Conservation (phyloP, 2,113 vertebrate genomes). For the Sphyrna mokarran region DNA sequence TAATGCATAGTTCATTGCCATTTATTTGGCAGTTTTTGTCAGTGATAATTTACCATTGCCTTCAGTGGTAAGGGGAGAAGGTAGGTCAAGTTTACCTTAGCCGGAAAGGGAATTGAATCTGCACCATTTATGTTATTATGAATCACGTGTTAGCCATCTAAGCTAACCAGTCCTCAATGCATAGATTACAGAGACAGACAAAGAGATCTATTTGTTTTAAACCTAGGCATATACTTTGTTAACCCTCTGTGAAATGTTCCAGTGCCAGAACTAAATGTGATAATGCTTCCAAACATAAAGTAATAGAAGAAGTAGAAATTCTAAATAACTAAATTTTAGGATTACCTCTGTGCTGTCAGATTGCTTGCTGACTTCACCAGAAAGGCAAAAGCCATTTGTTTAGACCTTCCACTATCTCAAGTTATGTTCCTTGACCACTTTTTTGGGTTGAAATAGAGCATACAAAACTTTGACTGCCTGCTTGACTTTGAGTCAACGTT, state of each 20-base stretch:
- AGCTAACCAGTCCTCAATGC: background rate
- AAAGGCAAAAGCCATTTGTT: background rate
- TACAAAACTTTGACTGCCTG: background rate
- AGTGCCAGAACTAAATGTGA: background rate
- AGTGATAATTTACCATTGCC: too few species aligned
- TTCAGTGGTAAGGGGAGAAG: too few species aligned
- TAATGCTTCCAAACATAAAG: background rate
- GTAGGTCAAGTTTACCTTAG: too few species aligned
- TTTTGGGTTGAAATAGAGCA: background rate
- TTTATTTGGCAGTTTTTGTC: too few species aligned
- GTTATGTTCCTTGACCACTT: background rate
- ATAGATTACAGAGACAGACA: background rate
- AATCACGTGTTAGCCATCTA: too few species aligned
- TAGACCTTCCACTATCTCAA: background rate
- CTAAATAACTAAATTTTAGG: background rate
- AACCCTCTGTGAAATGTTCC: background rate
- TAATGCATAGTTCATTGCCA: too few species aligned
- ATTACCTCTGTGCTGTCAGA: background rate
- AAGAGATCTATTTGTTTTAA: background rate
- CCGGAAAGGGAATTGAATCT: too few species aligned
- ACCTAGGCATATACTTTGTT: background rate
- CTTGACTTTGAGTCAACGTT: background rate
- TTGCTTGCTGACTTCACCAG: background rate
- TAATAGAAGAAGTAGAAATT: background rate
- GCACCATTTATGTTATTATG: too few species aligned